These are phyloP conservation scores for Pachymerium ferrugineum DNA, from an alignment of 2,888 invertebrate species.

Conservation along the genomic window DNA sequence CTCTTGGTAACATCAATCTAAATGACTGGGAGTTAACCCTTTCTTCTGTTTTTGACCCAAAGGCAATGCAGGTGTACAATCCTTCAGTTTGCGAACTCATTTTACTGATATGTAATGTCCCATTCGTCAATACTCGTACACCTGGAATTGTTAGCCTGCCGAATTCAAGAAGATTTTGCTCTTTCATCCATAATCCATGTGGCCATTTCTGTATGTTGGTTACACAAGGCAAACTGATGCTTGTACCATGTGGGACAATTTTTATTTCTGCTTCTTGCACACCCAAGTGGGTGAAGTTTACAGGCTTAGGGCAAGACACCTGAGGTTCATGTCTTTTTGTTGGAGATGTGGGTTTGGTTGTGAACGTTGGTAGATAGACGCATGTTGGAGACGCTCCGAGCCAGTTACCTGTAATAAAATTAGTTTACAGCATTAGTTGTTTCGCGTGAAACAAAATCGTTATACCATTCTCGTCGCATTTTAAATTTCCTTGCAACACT, in stretches of 20 bases:
- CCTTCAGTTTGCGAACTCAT: conserved; percentile 22
- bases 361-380: no score
- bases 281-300: neutral
- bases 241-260: neutral
- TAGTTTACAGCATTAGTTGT: neutral
- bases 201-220: neutral
- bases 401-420: neutral
- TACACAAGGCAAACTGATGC: neutral
- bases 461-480: neutral
- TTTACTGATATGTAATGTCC: neutral
- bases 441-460: no score
- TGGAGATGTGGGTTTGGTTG: no score
- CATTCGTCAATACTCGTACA: neutral
- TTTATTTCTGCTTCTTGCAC: neutral
- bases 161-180: neutral
- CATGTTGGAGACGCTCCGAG: neutral
- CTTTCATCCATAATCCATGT: conserved; percentile 20
- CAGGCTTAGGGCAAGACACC: neutral
- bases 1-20: conserved; percentile 1
- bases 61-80: conserved; percentile 23
- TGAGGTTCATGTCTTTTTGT: no score
- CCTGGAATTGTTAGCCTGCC: neutral
- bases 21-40: neutral
- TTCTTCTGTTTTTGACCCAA: neutral
- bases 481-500: neutral